Evolutionary conservation across 2,113 vertebrate species (phyloP).

Genomic region (Arizona elegans): DNA sequence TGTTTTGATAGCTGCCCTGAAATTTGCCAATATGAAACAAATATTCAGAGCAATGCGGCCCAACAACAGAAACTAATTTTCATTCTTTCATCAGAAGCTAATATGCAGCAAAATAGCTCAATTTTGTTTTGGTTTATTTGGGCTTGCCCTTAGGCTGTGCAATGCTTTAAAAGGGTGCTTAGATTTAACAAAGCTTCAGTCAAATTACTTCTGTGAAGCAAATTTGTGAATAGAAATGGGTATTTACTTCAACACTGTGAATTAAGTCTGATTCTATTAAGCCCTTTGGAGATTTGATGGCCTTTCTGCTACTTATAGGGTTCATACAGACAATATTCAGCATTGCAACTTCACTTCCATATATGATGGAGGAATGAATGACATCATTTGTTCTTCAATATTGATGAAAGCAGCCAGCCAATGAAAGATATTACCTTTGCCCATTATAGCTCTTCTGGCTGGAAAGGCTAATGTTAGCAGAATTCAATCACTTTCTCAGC

Average conservation of each 20-base stretch:
- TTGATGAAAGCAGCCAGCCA: background rate
- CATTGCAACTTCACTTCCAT: background rate
- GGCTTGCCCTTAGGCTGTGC: background rate
- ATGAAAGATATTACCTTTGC: background rate
- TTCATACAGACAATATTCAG: background rate
- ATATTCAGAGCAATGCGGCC: background rate
- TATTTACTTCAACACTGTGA: background rate
- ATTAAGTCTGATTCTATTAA: background rate
- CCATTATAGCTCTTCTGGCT: background rate
- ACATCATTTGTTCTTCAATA: background rate
- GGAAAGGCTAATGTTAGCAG: background rate
- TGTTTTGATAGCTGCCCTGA: background rate
- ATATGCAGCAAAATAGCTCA: background rate
- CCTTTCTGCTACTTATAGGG: background rate
- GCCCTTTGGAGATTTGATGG: background rate
- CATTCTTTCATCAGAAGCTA: background rate
- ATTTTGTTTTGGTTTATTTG: background rate
- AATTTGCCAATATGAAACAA: background rate
- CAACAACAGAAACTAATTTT: background rate
- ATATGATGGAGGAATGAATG: background rate
- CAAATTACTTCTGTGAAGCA: background rate
- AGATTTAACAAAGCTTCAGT: background rate
- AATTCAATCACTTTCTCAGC: background rate
- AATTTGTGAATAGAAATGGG: background rate
- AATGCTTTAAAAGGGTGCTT: background rate